A percentile compares a stretch with the other conserved stretches of the same genome.
Conservation (phyloP, 2,113 vertebrate genomes). For the Glaucidium brasilianum region DNA sequence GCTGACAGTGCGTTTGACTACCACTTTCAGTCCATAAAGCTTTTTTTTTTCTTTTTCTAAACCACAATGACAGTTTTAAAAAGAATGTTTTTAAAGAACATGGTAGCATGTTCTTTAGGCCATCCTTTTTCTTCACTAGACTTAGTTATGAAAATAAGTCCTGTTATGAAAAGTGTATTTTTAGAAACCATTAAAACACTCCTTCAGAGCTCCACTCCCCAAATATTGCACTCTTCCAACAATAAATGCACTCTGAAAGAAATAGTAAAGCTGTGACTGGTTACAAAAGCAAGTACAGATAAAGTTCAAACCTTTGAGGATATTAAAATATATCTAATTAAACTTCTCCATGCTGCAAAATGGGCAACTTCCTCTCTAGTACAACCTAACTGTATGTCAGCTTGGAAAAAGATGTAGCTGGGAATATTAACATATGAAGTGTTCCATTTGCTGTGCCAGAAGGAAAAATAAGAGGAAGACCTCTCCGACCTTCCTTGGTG, state of each 20-base stretch:
- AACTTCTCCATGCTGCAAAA: neutral
- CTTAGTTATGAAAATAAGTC: neutral
- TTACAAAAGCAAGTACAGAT: neutral
- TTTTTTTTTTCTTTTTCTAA: neutral
- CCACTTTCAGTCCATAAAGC: neutral
- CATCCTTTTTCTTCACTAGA: neutral
- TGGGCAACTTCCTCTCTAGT: neutral
- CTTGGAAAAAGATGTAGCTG: neutral
- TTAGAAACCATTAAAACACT: neutral
- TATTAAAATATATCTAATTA: neutral
- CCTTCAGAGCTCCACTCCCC: neutral
- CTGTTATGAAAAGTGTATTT: neutral
- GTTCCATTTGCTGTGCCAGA: neutral
- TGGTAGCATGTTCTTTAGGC: neutral
- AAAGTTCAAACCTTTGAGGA: neutral
- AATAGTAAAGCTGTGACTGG: neutral
- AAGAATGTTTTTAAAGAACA: neutral
- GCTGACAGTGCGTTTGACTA: slow-evolving; percentile 5
- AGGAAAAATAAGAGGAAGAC: neutral
- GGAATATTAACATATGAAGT: neutral
- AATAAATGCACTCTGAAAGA: neutral
- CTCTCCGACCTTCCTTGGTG: neutral
- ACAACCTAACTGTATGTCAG: neutral
- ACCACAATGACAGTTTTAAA: neutral
- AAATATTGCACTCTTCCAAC: neutral